These are phyloP conservation scores for Lanius collurio DNA, from an alignment of 2,113 vertebrate species.

Conservation along the genomic window DNA sequence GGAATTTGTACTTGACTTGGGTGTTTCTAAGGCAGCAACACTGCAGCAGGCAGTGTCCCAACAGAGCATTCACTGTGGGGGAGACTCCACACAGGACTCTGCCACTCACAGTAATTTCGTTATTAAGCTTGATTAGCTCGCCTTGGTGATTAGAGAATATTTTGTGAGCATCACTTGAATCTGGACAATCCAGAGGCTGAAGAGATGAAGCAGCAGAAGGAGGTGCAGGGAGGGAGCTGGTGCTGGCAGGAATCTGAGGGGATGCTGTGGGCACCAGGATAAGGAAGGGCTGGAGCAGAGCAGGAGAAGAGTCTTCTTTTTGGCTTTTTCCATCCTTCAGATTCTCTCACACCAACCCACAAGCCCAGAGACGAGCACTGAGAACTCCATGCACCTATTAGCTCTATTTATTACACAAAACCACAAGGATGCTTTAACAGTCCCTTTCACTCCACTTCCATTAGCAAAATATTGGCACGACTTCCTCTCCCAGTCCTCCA, in stretches of 20 bases:
- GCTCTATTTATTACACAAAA: constrained; percentile 57
- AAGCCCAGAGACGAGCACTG: background rate
- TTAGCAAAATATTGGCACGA: constrained; percentile 56
- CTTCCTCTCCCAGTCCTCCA: constrained; percentile 52
- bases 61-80: rapidly evolving
- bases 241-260: background rate
- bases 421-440: constrained; percentile 35
- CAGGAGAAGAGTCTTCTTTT: background rate
- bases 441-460: constrained; percentile 46
- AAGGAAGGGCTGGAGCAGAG: background rate
- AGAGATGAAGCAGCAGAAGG: background rate
- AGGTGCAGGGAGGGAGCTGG: background rate
- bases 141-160: background rate
- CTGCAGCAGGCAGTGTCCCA: background rate
- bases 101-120: background rate
- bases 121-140: background rate
- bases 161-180: background rate
- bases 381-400: background rate
- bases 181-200: background rate
- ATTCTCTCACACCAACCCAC: background rate
- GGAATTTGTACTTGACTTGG: background rate
- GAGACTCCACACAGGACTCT: background rate
- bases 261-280: background rate
- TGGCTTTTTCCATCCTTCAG: background rate
- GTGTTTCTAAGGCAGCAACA: background rate